Base-by-base conservation (phyloP, 2,113 vertebrate species). In the Prochilodus magdalenae region DNA sequence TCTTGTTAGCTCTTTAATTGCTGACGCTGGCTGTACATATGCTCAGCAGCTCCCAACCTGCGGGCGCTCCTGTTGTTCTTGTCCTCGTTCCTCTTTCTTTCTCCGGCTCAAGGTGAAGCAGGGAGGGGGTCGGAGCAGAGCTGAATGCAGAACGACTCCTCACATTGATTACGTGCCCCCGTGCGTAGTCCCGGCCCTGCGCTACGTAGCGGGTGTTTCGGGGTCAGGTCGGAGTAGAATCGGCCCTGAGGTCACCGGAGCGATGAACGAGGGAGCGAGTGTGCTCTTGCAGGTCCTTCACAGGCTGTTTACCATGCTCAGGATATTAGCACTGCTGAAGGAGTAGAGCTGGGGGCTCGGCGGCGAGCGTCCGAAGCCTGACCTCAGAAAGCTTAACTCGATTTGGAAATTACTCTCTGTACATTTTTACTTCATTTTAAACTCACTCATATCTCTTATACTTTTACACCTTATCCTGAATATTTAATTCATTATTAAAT, bases 91-190 rank as follows among this genome's bases (percentile, higher is more conserved):
- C 55, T 20, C 33, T 30, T 73, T 73, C 67, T 67, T 4, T 29
- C 80, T 30, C 44, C 69, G 29, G 33, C 66, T 80, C 55, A 81
- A 84, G 79, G 78, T 84, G 78, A 84, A 77, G 36, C 14, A 33
- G 40, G 40, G 47, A 26, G 27, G 15, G n/a, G 10, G 13, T 29
- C n/a, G 15, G 33, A 73, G 57, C 49, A n/a, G 83, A 71, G 33
- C 57, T 70, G 75, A 66, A 62, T 82, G 62, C 80, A 62, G 53
- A 78, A 62, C 24, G 53, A 55, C 51, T 36, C 33, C 1, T 14
- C 40, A 36, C 71, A 85, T 85, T 63, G 79, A 82, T 82, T 75
- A 78, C 49, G 49, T 82, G 79, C 66, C 80, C 18, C 33, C 0
- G 5, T 33, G 40, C 24, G 65, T 26, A 76, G 36, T 59, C 66